phyloP scores from a whole-genome alignment of 1,140 invertebrate genomes.

The Drosophila littoralis region DNA sequence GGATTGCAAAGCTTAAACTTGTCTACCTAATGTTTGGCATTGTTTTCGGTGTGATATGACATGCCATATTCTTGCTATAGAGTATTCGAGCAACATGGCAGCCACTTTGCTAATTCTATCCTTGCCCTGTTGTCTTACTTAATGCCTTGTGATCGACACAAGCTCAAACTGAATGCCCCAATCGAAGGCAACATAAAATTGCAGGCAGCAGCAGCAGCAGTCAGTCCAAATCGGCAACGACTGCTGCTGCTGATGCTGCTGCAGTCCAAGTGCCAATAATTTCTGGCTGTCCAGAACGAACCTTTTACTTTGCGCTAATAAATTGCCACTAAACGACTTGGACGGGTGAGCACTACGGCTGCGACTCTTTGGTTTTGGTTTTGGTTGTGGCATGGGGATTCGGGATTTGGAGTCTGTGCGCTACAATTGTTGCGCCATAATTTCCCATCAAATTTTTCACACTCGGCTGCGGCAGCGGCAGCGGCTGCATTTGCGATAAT shows the following conservation, averaged over 20 bases:
- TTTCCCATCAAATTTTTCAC: slow-evolving; percentile 84
- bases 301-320: slow-evolving; percentile 82
- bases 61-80: background rate
- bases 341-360: slow-evolving; percentile 1
- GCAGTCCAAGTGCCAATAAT: slow-evolving; percentile 72
- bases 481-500: slow-evolving; percentile 72
- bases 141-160: slow-evolving; percentile 41
- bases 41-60: background rate
- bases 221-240: slow-evolving; percentile 22
- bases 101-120: background rate
- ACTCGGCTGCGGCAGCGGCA: slow-evolving; percentile 65
- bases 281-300: slow-evolving; percentile 60
- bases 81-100: background rate
- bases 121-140: slow-evolving; percentile 49
- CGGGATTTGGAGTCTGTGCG: slow-evolving; percentile 21
- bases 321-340: slow-evolving; percentile 77
- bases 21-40: background rate
- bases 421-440: slow-evolving; percentile 82
- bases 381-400: background rate
- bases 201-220: slow-evolving; percentile 27
- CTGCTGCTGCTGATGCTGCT: slow-evolving; percentile 35
- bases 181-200: slow-evolving; percentile 44
- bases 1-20: background rate
- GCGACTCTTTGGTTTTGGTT: background rate
- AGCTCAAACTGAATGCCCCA: slow-evolving; percentile 56